Evolutionary conservation across 2,113 vertebrate species (phyloP), one percentile per base, ranked within the genome.

Genomic region (Pangasianodon gigas): DNA sequence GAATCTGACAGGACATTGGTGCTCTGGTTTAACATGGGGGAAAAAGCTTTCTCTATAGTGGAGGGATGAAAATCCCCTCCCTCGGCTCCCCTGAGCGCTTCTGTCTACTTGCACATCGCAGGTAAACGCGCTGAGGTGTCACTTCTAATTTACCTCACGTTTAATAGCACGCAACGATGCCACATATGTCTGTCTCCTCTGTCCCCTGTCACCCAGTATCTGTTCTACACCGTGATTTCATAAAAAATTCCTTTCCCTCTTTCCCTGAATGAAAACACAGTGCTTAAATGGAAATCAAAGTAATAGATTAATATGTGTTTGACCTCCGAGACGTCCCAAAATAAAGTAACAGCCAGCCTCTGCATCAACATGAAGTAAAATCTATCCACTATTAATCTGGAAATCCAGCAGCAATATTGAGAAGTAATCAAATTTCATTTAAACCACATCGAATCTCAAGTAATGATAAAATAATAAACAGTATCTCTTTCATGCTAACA

Each of bases 131-230:
- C 88, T 74, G 75, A 91, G 69, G 74, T 90, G 93, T 91, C 92
- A 92, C 89, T 91, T 91, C 84, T 90, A 90, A 92, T 93, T 92
- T 90, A 88, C 48, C 44, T 82, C 69, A 89, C 75, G 87, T 89
- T 90, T 89, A 93, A 90, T 89, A 92, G 85, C 84, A 89, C 32
- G 56, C 88, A 54, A 82, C 85, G 75, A 90, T 65, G 65, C 87
- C 89, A 85, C 91, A 91, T 91, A 90, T 84, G 88, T 77, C 90
- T 90, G 91, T 92, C 91, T 90, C 87, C 85, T 85, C 82, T 51
- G 82, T 92, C 90, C 89, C 86, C 16, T 37, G 82, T 89, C 88
- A 91, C 71, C 71, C 67, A 74, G 58, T 77, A 88, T 91, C 69
- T 83, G 85, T 56, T 88, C 85, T 56, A 88, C 44, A 44, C 67